These are phyloP conservation scores for Zelostemma sp. DNA, from an alignment of 1,140 invertebrate genomes.

Conservation along the genomic window DNA sequence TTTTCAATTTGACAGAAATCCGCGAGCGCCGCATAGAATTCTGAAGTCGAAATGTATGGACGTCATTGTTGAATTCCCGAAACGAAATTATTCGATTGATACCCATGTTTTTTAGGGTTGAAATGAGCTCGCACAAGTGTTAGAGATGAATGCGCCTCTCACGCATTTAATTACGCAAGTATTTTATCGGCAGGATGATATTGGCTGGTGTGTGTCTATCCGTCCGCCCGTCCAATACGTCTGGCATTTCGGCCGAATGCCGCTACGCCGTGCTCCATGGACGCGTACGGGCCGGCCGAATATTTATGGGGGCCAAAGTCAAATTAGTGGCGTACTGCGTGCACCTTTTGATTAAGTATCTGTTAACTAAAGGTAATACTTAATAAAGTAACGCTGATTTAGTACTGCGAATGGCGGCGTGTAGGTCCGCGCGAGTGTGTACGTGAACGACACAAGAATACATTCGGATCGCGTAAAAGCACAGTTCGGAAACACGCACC, in stretches of 20 bases:
- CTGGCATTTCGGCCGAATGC: constrained; percentile 57
- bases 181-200: constrained; percentile 67
- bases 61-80: neutral
- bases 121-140: constrained; percentile 47
- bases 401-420: constrained; percentile 53
- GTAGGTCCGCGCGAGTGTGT: constrained; percentile 38
- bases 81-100: constrained; percentile 16
- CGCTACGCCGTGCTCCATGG: constrained; percentile 30
- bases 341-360: constrained; percentile 72
- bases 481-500: constrained; percentile 40
- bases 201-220: constrained; percentile 56
- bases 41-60: neutral
- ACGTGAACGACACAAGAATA: constrained; percentile 35
- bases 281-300: constrained; percentile 56
- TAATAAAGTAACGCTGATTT: constrained; percentile 73
- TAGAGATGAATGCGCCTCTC: constrained; percentile 63
- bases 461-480: constrained; percentile 32
- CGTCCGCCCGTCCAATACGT: constrained; percentile 45
- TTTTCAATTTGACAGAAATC: no score
- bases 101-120: constrained; percentile 28
- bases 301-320: constrained; percentile 72
- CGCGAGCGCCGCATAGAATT: no score
- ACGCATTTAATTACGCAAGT: constrained; percentile 69
- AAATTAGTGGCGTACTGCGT: constrained; percentile 71
- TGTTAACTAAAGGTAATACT: constrained; percentile 72